Base-by-base conservation (phyloP, 2,797 vertebrate species). In the Melanotaenia trifasciata region DNA sequence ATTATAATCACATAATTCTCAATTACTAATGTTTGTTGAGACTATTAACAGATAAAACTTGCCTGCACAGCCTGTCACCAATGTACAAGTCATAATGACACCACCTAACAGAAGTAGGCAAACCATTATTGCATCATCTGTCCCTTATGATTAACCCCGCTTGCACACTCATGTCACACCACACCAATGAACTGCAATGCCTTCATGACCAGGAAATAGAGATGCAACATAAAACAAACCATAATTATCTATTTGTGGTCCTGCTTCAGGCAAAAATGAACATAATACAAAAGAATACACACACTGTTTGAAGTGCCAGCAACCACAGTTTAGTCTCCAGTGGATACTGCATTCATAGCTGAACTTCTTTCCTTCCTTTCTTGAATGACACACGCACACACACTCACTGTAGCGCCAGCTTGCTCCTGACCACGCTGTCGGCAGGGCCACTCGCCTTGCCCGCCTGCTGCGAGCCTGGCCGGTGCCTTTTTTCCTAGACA, bases 271-370 rank as follows among this genome's bases (percentile, higher is more conserved):
- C 80, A 77, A 78, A 80, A 68, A 75, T 30, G 79, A 84, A 77
- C 74, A 82, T 28, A 79, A 86, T 24, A 87, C 85, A 84, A 83
- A 78, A 75, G 81, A 81, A 81, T 79, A 81, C 79, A 80, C 79
- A 88, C 64, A 40, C 73, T 80, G 78, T 76, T 86, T 71, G 81
- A 79, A 88, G 70, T 89, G 92, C 83, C 91, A 89, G 89, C 57
- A 61, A 86, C 81, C 89, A 62, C 84, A 86, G 81, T 85, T 82
- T 65, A 81, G 81, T 86, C 80, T 80, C 72, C 4, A 74, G 76
- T 36, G 32, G 20, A 81, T 67, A 73, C 75, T 74, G 79, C 61
- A 78, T 76, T 84, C 74, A 67, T 9, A 38, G 78, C 64, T 78
- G 62, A 76, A 64, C 65, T 47, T 67, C 77, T 83, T 79, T 12